A percentile compares a stretch with the other conserved stretches of the same genome.
Evolutionary conservation across 1,140 invertebrate genomes (phyloP).

Genomic region (Aphis craccivora): DNA sequence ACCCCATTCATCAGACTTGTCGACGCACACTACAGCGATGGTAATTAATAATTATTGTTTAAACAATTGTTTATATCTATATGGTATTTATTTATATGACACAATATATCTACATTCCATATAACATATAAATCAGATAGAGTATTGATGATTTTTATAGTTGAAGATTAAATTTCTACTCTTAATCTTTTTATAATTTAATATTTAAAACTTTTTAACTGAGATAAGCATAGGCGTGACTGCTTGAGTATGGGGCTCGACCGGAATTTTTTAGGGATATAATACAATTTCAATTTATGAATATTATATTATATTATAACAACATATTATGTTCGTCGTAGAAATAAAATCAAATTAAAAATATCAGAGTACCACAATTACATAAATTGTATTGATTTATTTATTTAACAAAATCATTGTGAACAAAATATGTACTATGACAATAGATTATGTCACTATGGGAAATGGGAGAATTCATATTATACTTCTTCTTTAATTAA

Average conservation of each 20-base stretch:
- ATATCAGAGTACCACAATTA: too few species aligned
- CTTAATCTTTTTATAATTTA: neutral
- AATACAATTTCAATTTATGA: too few species aligned
- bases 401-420: too few species aligned
- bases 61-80: neutral
- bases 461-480: too few species aligned
- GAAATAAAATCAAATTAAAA: too few species aligned
- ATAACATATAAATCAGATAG: neutral
- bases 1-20: slow-evolving; percentile 68
- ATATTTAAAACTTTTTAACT: neutral
- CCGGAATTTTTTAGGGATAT: too few species aligned
- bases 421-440: too few species aligned
- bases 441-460: too few species aligned
- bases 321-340: too few species aligned
- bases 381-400: neutral
- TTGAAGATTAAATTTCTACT: neutral
- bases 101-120: neutral
- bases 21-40: slow-evolving; percentile 69
- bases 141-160: neutral
- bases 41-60: slow-evolving; percentile 63
- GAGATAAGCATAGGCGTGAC: neutral
- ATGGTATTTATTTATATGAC: neutral
- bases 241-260: too few species aligned
- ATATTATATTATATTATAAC: too few species aligned
- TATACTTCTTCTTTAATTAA: too few species aligned